Conservation (phyloP, 2,113 vertebrate genomes). For the Amblyopsis rosae region DNA sequence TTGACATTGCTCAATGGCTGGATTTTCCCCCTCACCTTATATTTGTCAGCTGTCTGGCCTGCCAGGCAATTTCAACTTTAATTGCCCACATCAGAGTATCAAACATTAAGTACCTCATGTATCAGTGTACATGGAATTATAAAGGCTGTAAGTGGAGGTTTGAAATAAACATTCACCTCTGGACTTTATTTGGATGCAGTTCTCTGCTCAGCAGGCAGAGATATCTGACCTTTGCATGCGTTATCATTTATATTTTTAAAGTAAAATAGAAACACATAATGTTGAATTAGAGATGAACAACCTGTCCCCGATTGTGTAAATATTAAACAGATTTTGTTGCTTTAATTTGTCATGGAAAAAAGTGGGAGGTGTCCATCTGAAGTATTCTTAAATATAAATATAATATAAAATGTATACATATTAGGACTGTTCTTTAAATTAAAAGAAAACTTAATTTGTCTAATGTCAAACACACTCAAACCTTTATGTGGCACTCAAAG, state of each 20-base stretch:
- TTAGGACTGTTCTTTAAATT: conserved; percentile 10
- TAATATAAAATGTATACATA: neutral
- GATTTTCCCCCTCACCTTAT: conserved; percentile 25
- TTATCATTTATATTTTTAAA: no score
- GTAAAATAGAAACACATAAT: no score
- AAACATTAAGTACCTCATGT: conserved; percentile 41
- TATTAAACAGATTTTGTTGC: conserved; percentile 4
- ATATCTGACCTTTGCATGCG: neutral
- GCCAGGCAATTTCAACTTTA: conserved; percentile 13
- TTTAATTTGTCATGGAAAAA: conserved; percentile 13
- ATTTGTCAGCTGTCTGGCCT: conserved; percentile 39
- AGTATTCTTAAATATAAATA: neutral
- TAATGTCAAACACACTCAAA: conserved; percentile 3
- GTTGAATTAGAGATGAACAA: no score
- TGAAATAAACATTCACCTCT: conserved; percentile 35
- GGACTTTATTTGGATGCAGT: conserved; percentile 8
- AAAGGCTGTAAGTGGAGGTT: conserved; percentile 28
- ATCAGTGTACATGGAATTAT: conserved; percentile 34
- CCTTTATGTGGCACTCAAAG: neutral
- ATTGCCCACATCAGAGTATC: conserved; percentile 18
- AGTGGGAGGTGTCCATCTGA: neutral
- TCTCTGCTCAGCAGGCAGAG: conserved; percentile 1
- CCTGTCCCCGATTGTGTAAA: no score
- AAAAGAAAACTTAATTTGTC: conserved; percentile 5
- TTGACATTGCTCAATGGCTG: conserved; percentile 14